A percentile compares a stretch with the other conserved stretches of the same genome.
Evolutionary conservation across 1,140 invertebrate genomes (phyloP).

Genomic region (Aphelenchoides besseyi): DNA sequence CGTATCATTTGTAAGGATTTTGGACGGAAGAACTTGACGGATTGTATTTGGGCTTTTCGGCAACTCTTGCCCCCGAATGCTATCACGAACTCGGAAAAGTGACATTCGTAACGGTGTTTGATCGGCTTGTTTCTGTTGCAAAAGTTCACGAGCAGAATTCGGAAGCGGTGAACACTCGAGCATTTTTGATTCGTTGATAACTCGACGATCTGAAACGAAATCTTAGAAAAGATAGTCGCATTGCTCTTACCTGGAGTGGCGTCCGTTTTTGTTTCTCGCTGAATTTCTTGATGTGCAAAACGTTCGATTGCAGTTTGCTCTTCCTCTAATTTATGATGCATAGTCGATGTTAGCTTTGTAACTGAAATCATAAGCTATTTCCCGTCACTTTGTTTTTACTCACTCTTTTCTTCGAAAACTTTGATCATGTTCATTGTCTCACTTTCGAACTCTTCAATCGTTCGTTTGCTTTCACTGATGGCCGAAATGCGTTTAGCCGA

Average conservation of each 20-base stretch:
- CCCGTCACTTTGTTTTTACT: background rate
- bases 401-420: too few relatives aligned
- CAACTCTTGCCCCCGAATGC: conserved; percentile 4
- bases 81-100: conserved; percentile 4
- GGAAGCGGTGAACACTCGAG: conserved; percentile 3
- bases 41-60: background rate
- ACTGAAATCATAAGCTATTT: background rate
- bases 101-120: conserved; percentile 8
- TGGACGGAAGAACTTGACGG: background rate
- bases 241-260: conserved; percentile 5
- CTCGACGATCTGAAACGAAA: background rate
- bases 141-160: background rate
- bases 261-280: conserved; percentile 2
- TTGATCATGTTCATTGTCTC: background rate
- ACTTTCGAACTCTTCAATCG: background rate
- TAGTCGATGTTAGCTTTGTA: background rate
- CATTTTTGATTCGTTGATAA: background rate
- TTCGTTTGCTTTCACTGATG: conserved; percentile 25
- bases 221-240: background rate
- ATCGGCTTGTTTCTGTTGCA: conserved; percentile 7
- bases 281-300: conserved; percentile 35
- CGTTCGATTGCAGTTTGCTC: conserved; percentile 33
- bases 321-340: conserved; percentile 16
- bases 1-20: too few relatives aligned
- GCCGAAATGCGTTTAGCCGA: conserved; percentile 19